phyloP scores from a whole-genome alignment of 2,797 vertebrate genomes.

The Ambastaia sidthimunki region DNA sequence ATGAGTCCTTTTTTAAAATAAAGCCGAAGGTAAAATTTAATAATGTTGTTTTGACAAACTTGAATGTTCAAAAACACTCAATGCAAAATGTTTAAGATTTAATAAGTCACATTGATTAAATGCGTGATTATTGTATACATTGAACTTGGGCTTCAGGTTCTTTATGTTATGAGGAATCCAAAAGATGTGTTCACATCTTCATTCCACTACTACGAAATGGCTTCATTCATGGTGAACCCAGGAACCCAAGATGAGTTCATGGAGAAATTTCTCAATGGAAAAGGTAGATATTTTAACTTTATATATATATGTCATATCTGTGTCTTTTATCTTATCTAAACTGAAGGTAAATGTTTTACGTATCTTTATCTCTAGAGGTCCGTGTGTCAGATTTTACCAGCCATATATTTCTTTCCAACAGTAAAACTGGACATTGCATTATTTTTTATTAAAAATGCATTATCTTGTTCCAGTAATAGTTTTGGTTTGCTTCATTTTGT shows the following conservation, averaged over 20 bases:
- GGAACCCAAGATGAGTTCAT: constrained; percentile 69
- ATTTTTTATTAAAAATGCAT: too few species aligned
- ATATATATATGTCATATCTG: too few species aligned
- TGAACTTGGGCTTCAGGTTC: constrained; percentile 63
- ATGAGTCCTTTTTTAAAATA: constrained; percentile 67
- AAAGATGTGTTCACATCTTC: constrained; percentile 75
- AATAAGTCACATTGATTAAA: not conserved
- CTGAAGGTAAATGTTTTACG: too few species aligned
- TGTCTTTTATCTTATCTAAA: too few species aligned
- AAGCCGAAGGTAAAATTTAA: constrained; percentile 68
- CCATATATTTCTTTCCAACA: too few species aligned
- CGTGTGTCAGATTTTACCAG: too few species aligned
- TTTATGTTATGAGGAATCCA: constrained; percentile 74
- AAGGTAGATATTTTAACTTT: constrained; percentile 60
- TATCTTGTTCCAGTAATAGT: too few species aligned
- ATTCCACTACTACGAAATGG: constrained; percentile 66
- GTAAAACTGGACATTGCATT: too few species aligned
- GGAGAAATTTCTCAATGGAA: constrained; percentile 71
- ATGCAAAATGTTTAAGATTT: not conserved
- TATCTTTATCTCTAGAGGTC: too few species aligned
- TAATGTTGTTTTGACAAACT: not conserved
- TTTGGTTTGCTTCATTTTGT: too few species aligned
- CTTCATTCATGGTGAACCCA: constrained; percentile 66
- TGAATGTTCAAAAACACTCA: not conserved
- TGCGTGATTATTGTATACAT: not conserved